Evolutionary conservation across 1,140 invertebrate genomes (phyloP).

Genomic region (Polypedilum vanderplanki): DNA sequence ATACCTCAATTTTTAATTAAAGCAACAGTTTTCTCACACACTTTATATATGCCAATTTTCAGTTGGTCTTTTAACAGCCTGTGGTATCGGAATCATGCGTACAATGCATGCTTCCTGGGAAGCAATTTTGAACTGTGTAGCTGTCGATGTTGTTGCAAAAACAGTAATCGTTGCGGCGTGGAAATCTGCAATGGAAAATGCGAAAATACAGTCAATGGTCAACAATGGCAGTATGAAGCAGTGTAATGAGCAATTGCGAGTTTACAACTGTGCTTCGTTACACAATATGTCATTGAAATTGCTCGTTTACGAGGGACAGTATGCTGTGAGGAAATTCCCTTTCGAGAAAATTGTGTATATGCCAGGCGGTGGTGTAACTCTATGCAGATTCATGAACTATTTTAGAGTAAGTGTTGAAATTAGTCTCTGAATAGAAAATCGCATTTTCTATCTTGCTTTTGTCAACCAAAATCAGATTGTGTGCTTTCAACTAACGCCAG

Average conservation of each 20-base stretch:
- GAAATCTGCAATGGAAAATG: conserved; percentile 47
- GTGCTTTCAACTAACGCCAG: background rate
- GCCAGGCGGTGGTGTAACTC: conserved; percentile 5
- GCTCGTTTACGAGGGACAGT: background rate
- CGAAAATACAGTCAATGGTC: background rate
- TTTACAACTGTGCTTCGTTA: conserved; percentile 22
- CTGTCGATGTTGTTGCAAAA: conserved; percentile 70
- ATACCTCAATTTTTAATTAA: background rate
- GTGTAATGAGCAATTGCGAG: background rate
- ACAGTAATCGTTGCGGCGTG: conserved; percentile 65
- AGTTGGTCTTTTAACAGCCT: conserved; percentile 58
- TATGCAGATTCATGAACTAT: conserved; percentile 21
- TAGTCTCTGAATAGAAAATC: background rate
- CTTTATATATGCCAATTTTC: conserved; percentile 77
- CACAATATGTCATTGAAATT: background rate
- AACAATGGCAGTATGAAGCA: background rate
- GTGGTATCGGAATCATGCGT: conserved; percentile 65
- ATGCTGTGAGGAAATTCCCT: background rate
- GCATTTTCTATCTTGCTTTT: background rate
- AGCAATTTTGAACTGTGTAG: conserved; percentile 59
- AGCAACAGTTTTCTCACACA: conserved; percentile 58
- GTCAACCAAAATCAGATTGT: background rate
- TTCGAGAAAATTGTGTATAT: background rate
- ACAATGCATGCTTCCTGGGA: conserved; percentile 55
- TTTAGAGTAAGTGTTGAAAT: background rate